A percentile compares a stretch with the other conserved stretches of the same genome.
These are phyloP conservation scores for Ochropleura leucogaster DNA, from an alignment of 2,888 invertebrate species.

Conservation along the genomic window DNA sequence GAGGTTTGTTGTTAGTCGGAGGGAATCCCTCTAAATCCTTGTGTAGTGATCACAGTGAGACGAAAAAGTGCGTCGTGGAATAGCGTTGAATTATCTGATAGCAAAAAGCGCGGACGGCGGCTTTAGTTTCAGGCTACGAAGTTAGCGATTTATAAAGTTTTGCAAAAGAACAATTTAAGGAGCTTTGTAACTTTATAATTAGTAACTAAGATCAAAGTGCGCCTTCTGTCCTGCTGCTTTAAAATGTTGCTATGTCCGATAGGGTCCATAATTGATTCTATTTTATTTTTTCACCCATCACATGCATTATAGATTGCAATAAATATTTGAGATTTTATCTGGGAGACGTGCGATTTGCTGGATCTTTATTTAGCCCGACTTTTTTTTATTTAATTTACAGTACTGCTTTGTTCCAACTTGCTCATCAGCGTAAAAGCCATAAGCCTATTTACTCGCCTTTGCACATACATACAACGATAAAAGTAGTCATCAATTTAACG, in stretches of 20 bases:
- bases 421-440: conserved; percentile 20
- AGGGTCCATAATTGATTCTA: too few relatives aligned
- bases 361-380: not conserved
- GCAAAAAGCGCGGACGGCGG: conserved; percentile 68
- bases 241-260: too few relatives aligned
- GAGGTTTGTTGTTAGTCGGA: conserved; percentile 13
- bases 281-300: too few relatives aligned
- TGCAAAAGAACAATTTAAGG: not conserved
- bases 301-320: too few relatives aligned
- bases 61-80: conserved; percentile 72
- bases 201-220: too few relatives aligned
- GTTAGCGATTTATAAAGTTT: conserved; percentile 36
- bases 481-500: conserved; percentile 35
- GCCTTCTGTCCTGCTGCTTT: too few relatives aligned
- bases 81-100: conserved; percentile 71
- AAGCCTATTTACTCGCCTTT: conserved; percentile 6
- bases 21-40: conserved; percentile 45
- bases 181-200: not conserved
- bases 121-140: conserved; percentile 48
- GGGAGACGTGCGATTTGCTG: not conserved
- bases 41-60: conserved; percentile 58
- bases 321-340: too few relatives aligned
- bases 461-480: conserved; percentile 14
- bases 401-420: not conserved
- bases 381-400: not conserved